phyloP scores from a whole-genome alignment of 2,113 vertebrate genomes.

The Mirza zaza region DNA sequence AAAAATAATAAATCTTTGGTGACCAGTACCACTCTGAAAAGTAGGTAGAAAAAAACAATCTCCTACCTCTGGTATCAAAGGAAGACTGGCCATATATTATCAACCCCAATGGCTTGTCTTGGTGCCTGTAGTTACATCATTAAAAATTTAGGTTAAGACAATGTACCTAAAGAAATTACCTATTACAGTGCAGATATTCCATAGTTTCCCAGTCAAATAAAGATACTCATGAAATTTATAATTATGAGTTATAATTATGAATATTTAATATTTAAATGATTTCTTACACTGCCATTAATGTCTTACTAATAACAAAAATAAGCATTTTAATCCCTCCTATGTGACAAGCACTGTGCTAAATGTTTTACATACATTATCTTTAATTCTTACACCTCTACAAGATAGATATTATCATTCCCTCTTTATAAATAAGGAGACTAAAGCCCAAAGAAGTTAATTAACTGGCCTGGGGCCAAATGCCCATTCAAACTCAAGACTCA shows the following conservation, averaged over 20 bases:
- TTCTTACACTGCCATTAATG: background rate
- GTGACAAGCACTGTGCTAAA: background rate
- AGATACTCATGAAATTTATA: background rate
- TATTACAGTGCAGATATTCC: background rate
- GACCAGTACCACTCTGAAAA: background rate
- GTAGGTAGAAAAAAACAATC: background rate
- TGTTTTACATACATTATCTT: background rate
- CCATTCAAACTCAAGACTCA: background rate
- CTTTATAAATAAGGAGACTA: background rate
- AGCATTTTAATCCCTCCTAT: background rate
- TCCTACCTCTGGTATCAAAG: background rate
- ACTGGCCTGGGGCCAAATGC: background rate
- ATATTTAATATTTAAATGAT: background rate
- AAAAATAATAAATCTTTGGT: background rate
- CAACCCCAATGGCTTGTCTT: background rate
- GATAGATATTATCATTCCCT: background rate
- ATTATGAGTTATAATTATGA: background rate
- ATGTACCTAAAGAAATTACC: background rate
- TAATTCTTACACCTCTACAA: background rate
- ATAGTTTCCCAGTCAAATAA: background rate
- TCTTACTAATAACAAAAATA: background rate
- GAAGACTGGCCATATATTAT: background rate
- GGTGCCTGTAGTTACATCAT: background rate
- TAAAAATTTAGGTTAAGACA: background rate
- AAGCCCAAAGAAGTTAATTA: conserved; percentile 18